Base-by-base conservation (phyloP, 1,140 invertebrate genomes). In the Philopotamus ludificatus region DNA sequence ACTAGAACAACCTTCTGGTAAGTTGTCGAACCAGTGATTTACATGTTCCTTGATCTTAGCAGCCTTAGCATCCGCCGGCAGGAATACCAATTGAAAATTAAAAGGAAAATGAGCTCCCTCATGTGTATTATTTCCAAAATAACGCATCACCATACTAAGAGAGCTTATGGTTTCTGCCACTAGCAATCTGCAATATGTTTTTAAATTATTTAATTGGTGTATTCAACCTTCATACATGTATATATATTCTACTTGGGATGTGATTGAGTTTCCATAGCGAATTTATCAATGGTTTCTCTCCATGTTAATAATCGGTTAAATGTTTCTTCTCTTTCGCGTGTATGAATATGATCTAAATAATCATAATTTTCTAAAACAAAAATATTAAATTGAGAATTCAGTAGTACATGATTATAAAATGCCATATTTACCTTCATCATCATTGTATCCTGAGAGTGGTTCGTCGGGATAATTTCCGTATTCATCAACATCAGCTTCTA, bases 291-390 rank as follows among this genome's bases (percentile, higher is more conserved):
- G 4, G 85, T 68, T 23, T 81, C 73, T 57, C 87, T 76, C 73
- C 86, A 87, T 62, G 84, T 80, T 3, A 79, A 78, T 0, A 90
- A 61, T 62, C 89, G 73, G 7, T 86, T 83, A 20, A 82, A 83
- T 0, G 82, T 85, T 71, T 85, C 83, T 2, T 82, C 78, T 62
- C 79, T 80, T 67, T 89, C 82, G 49, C 78, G 79, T 0, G 28
- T 34, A 12, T 34, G 12, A 12, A 82, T 81, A 67, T 91, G 87
- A n/a, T 82, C 66, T 0, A 86, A 69, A n/a, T n/a, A n/a, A n/a
- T n/a, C n/a, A n/a, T n/a, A n/a, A n/a, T n/a, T n/a, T n/a, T n/a
- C n/a, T n/a, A n/a, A n/a, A 73, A n/a, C n/a, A n/a, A n/a, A n/a
- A n/a, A n/a, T 28, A 10, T 10, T 28, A n/a, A 22, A 16, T n/a